phyloP scores from a whole-genome alignment of 1,140 invertebrate genomes.

The Diploscapter pachys region DNA sequence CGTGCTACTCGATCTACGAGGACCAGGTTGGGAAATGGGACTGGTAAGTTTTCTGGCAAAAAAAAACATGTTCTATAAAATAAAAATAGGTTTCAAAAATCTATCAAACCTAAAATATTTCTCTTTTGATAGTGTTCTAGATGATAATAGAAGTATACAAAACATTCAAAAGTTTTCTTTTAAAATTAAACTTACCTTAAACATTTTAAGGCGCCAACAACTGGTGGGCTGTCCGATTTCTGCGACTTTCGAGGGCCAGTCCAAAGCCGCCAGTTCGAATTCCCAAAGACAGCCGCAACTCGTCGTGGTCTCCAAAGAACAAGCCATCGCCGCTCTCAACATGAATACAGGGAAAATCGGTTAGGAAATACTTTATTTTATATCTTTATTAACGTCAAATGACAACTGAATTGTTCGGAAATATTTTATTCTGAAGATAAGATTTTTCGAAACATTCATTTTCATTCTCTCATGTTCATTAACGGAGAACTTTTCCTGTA shows the following conservation, averaged over 20 bases:
- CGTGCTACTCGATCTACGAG: conserved; percentile 2
- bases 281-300: neutral
- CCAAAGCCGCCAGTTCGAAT: neutral
- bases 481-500: too few relatives aligned
- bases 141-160: too few relatives aligned
- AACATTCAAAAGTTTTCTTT: neutral
- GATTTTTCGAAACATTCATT: too few relatives aligned
- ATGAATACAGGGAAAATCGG: conserved; percentile 5
- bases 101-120: too few relatives aligned
- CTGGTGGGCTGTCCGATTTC: conserved; percentile 15
- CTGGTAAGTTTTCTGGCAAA: conserved; percentile 15
- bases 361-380: neutral
- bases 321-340: conserved; percentile 15
- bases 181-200: neutral
- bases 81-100: neutral
- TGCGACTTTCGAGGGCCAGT: neutral
- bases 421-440: too few relatives aligned
- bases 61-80: too few relatives aligned
- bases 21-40: conserved; percentile 25
- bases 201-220: conserved; percentile 14
- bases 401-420: too few relatives aligned
- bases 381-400: neutral
- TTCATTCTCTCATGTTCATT: too few relatives aligned
- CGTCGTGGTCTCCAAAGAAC: conserved; percentile 9
- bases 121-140: too few relatives aligned